phyloP scores from a whole-genome alignment of 2,797 vertebrate genomes.

The Neosilurus mollespiculum region DNA sequence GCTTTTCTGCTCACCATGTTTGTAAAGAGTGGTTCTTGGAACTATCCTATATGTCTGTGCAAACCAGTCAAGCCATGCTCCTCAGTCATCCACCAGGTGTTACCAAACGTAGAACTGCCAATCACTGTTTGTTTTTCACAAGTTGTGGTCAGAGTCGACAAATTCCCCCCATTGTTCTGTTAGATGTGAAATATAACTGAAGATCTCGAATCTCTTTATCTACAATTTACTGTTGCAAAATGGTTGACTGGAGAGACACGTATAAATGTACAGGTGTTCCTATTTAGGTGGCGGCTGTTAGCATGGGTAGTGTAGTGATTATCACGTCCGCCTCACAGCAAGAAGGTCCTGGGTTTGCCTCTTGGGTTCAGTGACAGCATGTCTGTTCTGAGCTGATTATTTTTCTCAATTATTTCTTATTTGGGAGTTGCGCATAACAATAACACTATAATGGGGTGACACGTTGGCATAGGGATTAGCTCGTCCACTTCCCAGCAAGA shows the following conservation, averaged over 20 bases:
- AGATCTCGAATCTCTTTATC: not conserved
- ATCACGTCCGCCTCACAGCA: no score
- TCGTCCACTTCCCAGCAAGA: no score
- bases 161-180: not conserved
- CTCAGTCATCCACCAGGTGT: not conserved
- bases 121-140: not conserved
- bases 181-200: not conserved
- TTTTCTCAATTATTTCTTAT: no score
- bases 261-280: not conserved
- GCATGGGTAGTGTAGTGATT: no score
- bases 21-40: not conserved
- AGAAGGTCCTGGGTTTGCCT: no score
- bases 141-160: not conserved
- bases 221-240: not conserved
- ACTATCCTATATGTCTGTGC: not conserved
- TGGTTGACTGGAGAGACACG: not conserved
- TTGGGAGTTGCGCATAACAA: no score
- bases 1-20: not conserved
- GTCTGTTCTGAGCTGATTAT: no score
- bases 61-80: not conserved
- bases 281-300: not conserved
- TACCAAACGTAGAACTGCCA: not conserved
- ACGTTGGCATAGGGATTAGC: no score
- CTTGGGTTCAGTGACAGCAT: no score
- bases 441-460: no score